phyloP scores from a whole-genome alignment of 2,113 vertebrate genomes.

The Galbula dea region DNA sequence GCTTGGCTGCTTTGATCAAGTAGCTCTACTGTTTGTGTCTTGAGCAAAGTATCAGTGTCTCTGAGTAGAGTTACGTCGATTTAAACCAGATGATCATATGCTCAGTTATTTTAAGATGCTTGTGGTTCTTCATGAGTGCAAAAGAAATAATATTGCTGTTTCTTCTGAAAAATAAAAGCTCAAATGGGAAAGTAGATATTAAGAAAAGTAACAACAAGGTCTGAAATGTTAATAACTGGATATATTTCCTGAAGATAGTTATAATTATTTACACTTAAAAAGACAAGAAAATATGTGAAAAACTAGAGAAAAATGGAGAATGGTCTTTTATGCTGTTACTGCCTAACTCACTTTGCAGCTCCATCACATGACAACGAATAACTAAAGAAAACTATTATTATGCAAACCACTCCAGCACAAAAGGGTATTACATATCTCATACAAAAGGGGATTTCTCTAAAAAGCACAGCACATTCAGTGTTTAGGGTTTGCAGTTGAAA shows the following conservation, averaged over 20 bases:
- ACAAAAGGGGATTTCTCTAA: slow-evolving; percentile 81
- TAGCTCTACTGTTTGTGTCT: background rate
- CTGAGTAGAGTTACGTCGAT: background rate
- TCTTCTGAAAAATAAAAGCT: slow-evolving; percentile 28
- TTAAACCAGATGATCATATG: background rate
- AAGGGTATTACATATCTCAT: slow-evolving; percentile 78
- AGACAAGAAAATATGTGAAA: slow-evolving; percentile 56
- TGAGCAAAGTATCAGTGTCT: background rate
- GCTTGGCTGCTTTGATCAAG: background rate
- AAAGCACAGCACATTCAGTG: slow-evolving; percentile 71
- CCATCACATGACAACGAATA: slow-evolving; percentile 69
- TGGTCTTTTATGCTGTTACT: slow-evolving; percentile 67
- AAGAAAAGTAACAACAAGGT: slow-evolving; percentile 65
- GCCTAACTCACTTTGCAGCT: slow-evolving; percentile 60
- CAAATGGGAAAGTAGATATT: slow-evolving; percentile 19
- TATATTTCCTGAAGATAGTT: slow-evolving; percentile 54
- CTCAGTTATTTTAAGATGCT: slow-evolving; percentile 15
- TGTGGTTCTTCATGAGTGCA: background rate
- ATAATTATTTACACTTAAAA: slow-evolving; percentile 70
- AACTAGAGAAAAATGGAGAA: slow-evolving; percentile 63
- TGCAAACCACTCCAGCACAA: slow-evolving; percentile 82
- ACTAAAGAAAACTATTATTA: slow-evolving; percentile 82
- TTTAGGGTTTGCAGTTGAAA: slow-evolving; percentile 68
- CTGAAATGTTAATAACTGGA: slow-evolving; percentile 71
- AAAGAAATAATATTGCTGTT: slow-evolving; percentile 37